phyloP scores from a whole-genome alignment of 37 sponge, comb jelly and placozoan genomes.

The Bolinopsis microptera region DNA sequence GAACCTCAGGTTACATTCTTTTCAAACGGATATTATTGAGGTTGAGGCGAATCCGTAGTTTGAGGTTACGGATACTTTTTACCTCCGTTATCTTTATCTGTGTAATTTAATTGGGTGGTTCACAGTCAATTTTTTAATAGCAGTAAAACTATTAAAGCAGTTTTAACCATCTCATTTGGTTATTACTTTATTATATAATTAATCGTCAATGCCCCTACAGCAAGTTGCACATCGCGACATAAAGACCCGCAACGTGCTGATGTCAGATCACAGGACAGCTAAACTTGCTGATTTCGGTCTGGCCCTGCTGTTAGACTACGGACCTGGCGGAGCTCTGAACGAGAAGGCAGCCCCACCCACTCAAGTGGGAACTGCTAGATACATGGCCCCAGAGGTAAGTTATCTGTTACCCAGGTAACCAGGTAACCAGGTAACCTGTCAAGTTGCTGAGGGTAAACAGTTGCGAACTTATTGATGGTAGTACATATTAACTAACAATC shows the following conservation, averaged over 20 bases:
- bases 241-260: conserved; percentile 42
- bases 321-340: conserved; percentile 57
- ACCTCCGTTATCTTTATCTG: too few relatives aligned
- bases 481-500: too few relatives aligned
- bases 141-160: too few relatives aligned
- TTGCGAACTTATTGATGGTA: not conserved
- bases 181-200: too few relatives aligned
- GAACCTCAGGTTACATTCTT: conserved; percentile 34
- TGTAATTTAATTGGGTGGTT: too few relatives aligned
- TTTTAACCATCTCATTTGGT: too few relatives aligned
- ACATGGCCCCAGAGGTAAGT: conserved; percentile 61
- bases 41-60: too few relatives aligned
- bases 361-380: conserved; percentile 65
- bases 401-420: too few relatives aligned
- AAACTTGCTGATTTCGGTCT: conserved; percentile 62
- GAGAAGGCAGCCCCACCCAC: conserved; percentile 63
- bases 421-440: not conserved
- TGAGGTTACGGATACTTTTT: too few relatives aligned
- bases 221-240: conserved; percentile 48
- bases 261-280: conserved; percentile 56
- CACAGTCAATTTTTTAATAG: too few relatives aligned
- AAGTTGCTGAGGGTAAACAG: not conserved
- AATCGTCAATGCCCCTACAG: not conserved
- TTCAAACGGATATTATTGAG: too few relatives aligned
- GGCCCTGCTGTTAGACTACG: conserved; percentile 51